Conservation (phyloP, 2,113 vertebrate genomes). For the Uria lomvia region DNA sequence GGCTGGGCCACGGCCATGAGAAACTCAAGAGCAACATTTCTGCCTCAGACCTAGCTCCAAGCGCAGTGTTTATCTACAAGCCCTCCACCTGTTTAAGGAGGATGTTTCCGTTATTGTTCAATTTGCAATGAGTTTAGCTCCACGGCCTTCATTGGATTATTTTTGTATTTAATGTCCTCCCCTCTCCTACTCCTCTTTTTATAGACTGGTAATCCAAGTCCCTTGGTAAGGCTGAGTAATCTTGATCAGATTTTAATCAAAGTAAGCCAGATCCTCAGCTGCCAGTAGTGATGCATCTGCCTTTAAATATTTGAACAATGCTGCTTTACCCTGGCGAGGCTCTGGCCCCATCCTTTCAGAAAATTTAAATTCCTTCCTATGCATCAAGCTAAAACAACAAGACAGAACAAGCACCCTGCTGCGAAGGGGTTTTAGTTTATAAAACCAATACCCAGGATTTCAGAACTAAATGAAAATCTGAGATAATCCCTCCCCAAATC, state of each 20-base stretch:
- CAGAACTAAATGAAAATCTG: conserved; percentile 62
- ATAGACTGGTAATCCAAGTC: conserved; percentile 62
- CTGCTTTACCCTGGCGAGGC: neutral
- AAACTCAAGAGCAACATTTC: neutral
- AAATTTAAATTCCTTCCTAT: conserved; percentile 56
- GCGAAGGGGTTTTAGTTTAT: conserved; percentile 28
- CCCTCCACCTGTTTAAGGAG: conserved; percentile 11
- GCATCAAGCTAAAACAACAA: conserved; percentile 56
- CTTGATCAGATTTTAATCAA: conserved; percentile 65
- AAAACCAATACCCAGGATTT: conserved; percentile 55
- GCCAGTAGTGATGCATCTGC: conserved; percentile 45
- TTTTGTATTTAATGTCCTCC: conserved; percentile 57
- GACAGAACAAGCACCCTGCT: conserved; percentile 36
- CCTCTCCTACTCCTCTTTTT: conserved; percentile 49
- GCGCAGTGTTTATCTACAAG: neutral
- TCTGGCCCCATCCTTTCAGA: neutral
- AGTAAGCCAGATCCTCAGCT: conserved; percentile 53
- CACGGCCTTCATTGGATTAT: conserved; percentile 47
- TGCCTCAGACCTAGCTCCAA: neutral
- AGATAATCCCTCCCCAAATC: conserved; percentile 63
- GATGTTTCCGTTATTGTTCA: conserved; percentile 31
- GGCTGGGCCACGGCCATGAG: neutral
- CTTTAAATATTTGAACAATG: conserved; percentile 56
- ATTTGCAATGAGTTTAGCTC: conserved; percentile 30
- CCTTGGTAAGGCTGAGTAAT: conserved; percentile 52